Percentiles rank a stretch among this genome's conserved stretches.
phyloP scores from a whole-genome alignment of 2,888 invertebrate genomes.

The Operophtera brumata region DNA sequence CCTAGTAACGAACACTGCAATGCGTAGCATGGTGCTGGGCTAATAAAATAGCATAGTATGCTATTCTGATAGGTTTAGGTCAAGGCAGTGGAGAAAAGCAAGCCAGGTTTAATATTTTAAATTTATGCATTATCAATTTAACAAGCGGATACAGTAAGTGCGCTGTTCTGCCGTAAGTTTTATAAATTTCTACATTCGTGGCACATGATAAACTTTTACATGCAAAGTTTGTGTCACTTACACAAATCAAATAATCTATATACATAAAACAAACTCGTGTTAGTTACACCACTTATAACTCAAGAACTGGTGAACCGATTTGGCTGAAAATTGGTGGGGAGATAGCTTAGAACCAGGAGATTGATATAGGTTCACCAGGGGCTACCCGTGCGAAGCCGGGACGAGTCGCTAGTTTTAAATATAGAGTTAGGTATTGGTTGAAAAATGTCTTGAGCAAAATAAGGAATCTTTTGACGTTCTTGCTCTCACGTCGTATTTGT shows the following conservation, averaged over 20 bases:
- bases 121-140: constrained; percentile 6
- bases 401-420: too few species aligned
- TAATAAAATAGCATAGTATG: constrained; percentile 18
- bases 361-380: too few species aligned
- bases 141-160: not conserved
- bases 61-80: constrained; percentile 11
- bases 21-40: constrained; percentile 15
- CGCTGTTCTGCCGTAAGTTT: not conserved
- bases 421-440: too few species aligned
- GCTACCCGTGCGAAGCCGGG: too few species aligned
- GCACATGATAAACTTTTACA: not conserved
- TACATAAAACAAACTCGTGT: too few species aligned
- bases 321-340: too few species aligned
- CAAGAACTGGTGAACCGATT: too few species aligned
- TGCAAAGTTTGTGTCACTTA: not conserved
- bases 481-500: not conserved
- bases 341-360: too few species aligned
- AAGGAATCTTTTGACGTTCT: not conserved
- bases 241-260: too few species aligned
- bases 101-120: constrained; percentile 2
- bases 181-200: not conserved
- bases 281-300: too few species aligned
- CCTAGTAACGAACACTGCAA: constrained; percentile 22
- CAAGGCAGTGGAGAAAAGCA: constrained; percentile 4
- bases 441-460: not conserved